phyloP scores from a whole-genome alignment of 2,888 invertebrate genomes.

The Acanthopleura granulata region DNA sequence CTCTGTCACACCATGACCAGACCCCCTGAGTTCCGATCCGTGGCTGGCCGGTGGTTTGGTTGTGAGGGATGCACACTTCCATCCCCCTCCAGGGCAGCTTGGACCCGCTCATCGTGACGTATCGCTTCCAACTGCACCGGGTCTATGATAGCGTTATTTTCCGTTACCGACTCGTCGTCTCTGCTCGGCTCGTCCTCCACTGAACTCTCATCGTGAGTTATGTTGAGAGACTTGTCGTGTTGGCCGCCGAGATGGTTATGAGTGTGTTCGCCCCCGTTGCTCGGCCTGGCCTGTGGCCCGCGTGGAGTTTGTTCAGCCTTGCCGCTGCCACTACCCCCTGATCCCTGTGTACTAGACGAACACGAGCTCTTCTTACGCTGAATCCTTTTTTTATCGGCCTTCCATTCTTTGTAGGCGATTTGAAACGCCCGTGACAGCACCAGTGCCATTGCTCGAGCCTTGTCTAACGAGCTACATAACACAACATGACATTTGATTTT shows the following conservation, averaged over 20 bases:
- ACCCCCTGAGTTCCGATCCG: too few species aligned
- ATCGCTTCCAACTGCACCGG: background rate
- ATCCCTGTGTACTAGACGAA: background rate
- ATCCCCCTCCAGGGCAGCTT: background rate
- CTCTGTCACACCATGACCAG: too few species aligned
- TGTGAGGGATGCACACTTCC: too few species aligned
- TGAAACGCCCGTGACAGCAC: conserved; percentile 59
- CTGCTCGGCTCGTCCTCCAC: background rate
- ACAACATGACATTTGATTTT: conserved; percentile 53
- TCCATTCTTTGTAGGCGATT: conserved; percentile 62
- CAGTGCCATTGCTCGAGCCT: conserved; percentile 52
- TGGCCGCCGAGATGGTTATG: background rate
- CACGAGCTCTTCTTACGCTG: conserved; percentile 16
- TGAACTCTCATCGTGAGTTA: background rate
- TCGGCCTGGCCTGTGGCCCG: background rate
- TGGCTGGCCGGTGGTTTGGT: too few species aligned
- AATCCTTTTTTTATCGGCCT: conserved; percentile 32
- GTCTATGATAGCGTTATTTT: conserved; percentile 17
- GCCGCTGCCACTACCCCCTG: background rate
- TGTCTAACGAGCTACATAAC: conserved; percentile 51
- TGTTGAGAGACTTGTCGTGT: background rate
- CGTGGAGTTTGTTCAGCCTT: background rate
- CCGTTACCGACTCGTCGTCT: conserved; percentile 7
- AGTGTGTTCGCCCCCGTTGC: background rate
- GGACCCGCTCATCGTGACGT: background rate